Evolutionary conservation across 2,113 vertebrate species (phyloP).

Genomic region (Halichoerus grypus): DNA sequence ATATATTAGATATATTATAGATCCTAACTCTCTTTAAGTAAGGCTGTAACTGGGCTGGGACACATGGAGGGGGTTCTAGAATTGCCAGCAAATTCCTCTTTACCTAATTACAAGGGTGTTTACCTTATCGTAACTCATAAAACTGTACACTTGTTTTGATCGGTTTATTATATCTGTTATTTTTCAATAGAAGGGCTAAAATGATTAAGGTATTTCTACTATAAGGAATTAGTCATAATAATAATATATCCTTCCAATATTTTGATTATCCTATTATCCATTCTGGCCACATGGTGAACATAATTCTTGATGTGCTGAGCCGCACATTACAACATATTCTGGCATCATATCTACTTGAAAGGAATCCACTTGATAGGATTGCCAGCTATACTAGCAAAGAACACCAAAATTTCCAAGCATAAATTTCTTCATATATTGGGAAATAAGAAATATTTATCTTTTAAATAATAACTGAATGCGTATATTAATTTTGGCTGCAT

Average conservation of each 20-base stretch:
- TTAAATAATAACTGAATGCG: background rate
- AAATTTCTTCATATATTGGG: background rate
- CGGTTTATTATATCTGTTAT: background rate
- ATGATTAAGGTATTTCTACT: background rate
- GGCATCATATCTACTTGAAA: background rate
- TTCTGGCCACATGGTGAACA: background rate
- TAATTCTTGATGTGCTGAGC: background rate
- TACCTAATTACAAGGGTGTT: background rate
- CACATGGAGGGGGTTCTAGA: background rate
- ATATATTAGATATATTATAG: background rate
- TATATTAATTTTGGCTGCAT: background rate
- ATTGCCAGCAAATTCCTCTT: background rate
- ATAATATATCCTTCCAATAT: background rate
- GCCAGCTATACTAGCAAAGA: background rate
- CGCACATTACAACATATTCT: background rate
- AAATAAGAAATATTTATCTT: conserved; percentile 10
- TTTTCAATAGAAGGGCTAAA: background rate
- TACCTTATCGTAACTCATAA: background rate
- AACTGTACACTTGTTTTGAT: background rate
- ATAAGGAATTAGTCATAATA: background rate
- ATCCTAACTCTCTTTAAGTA: background rate
- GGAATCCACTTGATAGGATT: background rate
- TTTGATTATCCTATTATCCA: background rate
- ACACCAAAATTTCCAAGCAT: background rate
- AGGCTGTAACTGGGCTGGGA: background rate